A percentile compares a stretch with the other conserved stretches of the same genome.
Evolutionary conservation across 2,797 vertebrate species (phyloP).

Genomic region (Sebastes trivittatus): DNA sequence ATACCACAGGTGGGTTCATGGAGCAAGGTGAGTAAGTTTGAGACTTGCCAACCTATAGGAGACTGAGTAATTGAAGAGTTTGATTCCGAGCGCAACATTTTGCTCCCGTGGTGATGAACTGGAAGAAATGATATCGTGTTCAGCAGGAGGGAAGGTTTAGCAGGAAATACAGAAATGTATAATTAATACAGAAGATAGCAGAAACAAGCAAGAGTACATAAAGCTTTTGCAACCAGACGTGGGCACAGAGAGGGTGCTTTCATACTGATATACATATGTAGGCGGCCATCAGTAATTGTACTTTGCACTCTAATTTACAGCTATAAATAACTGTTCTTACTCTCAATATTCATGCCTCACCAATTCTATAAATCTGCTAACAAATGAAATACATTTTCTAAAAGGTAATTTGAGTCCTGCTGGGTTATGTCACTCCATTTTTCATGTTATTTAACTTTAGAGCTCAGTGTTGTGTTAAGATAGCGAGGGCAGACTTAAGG

Average conservation of each 20-base stretch:
- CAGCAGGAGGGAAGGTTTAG: conserved; percentile 81
- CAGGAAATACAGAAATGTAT: conserved; percentile 83
- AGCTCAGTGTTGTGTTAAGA: background rate
- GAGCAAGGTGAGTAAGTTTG: conserved; percentile 91
- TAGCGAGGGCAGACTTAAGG: background rate
- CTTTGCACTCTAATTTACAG: background rate
- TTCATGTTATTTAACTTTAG: background rate
- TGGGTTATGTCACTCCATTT: background rate
- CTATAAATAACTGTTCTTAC: background rate
- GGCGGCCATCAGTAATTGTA: background rate
- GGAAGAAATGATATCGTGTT: conserved; percentile 92
- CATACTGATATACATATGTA: background rate
- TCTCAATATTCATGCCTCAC: background rate
- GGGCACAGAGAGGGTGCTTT: background rate
- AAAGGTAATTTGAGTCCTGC: background rate
- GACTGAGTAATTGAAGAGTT: conserved; percentile 99
- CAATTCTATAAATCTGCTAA: background rate
- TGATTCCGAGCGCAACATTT: conserved; percentile 99
- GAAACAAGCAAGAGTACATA: conserved; percentile 42
- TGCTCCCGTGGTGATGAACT: conserved; percentile 99
- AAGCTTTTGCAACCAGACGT: background rate
- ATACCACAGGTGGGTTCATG: conserved; percentile 87
- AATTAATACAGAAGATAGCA: conserved; percentile 48
- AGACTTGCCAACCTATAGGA: conserved; percentile 99
- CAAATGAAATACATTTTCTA: background rate